phyloP scores from a whole-genome alignment of 2,113 vertebrate species.

The Blennius ocellaris region DNA sequence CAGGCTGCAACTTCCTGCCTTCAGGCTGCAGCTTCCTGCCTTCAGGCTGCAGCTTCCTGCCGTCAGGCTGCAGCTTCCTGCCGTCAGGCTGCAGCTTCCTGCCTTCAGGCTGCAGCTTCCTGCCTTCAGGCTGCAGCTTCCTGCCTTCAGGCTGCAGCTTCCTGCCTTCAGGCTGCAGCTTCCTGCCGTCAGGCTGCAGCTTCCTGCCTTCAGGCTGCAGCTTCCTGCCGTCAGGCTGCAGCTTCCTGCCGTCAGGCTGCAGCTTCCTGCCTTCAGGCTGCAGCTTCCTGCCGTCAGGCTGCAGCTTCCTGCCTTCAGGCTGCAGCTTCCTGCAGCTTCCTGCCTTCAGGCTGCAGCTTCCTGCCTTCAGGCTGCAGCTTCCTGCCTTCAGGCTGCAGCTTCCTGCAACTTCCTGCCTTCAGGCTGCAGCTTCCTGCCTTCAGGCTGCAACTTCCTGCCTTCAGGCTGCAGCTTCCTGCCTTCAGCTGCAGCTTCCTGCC shows the following conservation, averaged over 20 bases:
- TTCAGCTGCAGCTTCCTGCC: no score
- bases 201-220: conserved; percentile 35
- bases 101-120: conserved; percentile 15
- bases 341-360: conserved; percentile 19
- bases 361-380: conserved; percentile 35
- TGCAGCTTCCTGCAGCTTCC: conserved; percentile 39
- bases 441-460: conserved; percentile 1
- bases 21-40: conserved; percentile 46
- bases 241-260: no score
- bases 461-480: conserved; percentile 46
- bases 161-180: conserved; percentile 33
- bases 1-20: conserved; percentile 1
- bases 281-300: conserved; percentile 22
- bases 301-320: conserved; percentile 18
- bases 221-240: conserved; percentile 13
- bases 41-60: conserved; percentile 11
- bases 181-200: conserved; percentile 13
- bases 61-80: conserved; percentile 39
- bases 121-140: conserved; percentile 37
- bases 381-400: conserved; percentile 26
- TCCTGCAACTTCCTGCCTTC: background rate
- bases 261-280: conserved; percentile 28
- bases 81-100: conserved; percentile 14
- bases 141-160: conserved; percentile 27
- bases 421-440: conserved; percentile 49